Evolutionary conservation across 2,888 invertebrate genomes (phyloP).

Genomic region (Caprella mutica): DNA sequence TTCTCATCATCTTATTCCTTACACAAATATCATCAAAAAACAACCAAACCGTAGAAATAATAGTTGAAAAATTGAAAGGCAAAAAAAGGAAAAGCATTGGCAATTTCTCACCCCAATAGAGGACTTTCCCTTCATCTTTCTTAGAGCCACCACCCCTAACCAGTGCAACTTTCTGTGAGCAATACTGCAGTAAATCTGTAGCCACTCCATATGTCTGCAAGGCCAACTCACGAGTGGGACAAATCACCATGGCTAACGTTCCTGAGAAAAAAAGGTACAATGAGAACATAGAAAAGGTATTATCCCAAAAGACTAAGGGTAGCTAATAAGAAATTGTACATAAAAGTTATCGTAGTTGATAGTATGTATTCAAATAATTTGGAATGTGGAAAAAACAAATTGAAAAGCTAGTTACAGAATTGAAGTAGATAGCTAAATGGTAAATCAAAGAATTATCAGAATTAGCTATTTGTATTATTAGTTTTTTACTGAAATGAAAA

Average conservation of each 20-base stretch:
- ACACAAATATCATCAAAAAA: not conserved
- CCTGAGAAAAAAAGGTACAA: not conserved
- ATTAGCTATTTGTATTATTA: not conserved
- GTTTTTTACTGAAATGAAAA: no score
- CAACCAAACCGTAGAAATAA: not conserved
- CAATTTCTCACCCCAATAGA: slow-evolving; percentile 56
- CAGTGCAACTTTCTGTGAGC: slow-evolving; percentile 77
- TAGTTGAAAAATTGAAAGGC: not conserved
- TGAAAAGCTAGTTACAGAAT: no score
- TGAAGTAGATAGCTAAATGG: no score
- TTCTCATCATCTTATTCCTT: not conserved
- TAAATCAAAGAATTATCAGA: not conserved
- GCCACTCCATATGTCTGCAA: slow-evolving; percentile 97
- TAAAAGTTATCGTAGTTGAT: no score
- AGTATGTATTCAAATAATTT: no score
- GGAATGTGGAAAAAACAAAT: no score
- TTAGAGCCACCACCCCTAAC: slow-evolving; percentile 92
- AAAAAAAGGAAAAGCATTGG: not conserved
- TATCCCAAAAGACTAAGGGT: no score
- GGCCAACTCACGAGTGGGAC: slow-evolving; percentile 89
- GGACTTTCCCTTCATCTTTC: slow-evolving; percentile 77
- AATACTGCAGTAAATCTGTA: slow-evolving; percentile 85
- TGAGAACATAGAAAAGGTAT: not conserved
- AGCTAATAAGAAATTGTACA: no score
- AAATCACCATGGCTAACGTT: slow-evolving; percentile 57